phyloP scores from a whole-genome alignment of 2,797 vertebrate genomes.

The Phoxinus dragarum region DNA sequence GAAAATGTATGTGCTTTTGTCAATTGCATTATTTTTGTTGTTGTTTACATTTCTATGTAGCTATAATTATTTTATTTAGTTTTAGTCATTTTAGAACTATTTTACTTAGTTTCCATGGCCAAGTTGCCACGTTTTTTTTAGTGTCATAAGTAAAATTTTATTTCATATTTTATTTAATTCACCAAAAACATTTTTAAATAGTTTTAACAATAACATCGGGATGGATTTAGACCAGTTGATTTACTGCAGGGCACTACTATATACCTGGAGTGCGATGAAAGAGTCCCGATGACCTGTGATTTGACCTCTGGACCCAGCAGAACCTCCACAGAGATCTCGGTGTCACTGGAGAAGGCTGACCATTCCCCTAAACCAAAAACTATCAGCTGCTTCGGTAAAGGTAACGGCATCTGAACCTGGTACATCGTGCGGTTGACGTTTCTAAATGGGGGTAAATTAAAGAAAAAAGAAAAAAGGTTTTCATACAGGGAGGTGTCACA shows the following conservation, averaged over 20 bases:
- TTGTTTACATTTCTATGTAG: not conserved
- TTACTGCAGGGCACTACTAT: not conserved
- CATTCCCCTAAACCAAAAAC: constrained; percentile 88
- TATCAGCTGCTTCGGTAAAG: constrained; percentile 83
- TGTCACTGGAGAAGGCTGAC: constrained; percentile 72
- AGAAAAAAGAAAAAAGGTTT: not conserved
- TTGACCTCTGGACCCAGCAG: constrained; percentile 73
- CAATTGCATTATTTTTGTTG: not conserved
- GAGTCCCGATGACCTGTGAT: constrained; percentile 79
- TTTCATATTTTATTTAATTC: too few species aligned
- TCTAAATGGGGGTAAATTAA: constrained; percentile 63
- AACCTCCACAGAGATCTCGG: constrained; percentile 76
- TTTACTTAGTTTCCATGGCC: not conserved
- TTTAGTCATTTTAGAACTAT: not conserved
- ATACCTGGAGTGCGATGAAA: constrained; percentile 77
- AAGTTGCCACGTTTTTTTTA: not conserved
- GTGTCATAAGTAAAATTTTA: not conserved
- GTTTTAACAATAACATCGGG: not conserved
- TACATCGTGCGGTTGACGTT: constrained; percentile 79
- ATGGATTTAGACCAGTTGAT: not conserved
- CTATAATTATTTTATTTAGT: not conserved
- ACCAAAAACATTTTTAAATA: too few species aligned
- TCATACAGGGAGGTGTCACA: not conserved
- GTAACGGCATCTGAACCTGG: constrained; percentile 84
- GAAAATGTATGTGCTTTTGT: not conserved